Conservation (phyloP, 2,888 invertebrate genomes). For the Phengaris arion region DNA sequence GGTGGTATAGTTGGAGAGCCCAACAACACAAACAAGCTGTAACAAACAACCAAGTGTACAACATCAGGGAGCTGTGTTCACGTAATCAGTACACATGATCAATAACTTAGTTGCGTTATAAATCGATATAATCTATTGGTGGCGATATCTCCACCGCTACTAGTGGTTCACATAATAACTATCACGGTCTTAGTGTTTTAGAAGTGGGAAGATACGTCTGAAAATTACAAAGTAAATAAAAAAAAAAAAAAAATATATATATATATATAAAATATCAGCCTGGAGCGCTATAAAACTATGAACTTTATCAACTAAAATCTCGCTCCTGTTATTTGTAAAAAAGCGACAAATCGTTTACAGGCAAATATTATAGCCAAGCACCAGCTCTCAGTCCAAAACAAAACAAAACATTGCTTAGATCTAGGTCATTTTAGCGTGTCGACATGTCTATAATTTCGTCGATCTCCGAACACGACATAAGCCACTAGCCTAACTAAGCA, state of each 20-base stretch:
- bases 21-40: constrained; percentile 8
- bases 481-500: constrained; percentile 38
- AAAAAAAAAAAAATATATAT: background rate
- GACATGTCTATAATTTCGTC: background rate
- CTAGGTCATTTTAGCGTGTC: background rate
- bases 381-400: background rate
- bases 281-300: too few relatives aligned
- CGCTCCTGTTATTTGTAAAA: too few relatives aligned
- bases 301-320: too few relatives aligned
- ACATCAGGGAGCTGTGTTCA: constrained; percentile 31
- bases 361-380: too few relatives aligned
- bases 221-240: background rate
- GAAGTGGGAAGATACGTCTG: background rate
- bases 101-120: constrained; percentile 46
- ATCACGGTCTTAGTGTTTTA: constrained; percentile 44
- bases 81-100: constrained; percentile 46
- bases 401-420: background rate
- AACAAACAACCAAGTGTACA: constrained; percentile 11
- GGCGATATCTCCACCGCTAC: constrained; percentile 17
- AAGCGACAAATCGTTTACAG: too few relatives aligned
- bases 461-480: background rate
- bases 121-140: constrained; percentile 47
- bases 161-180: constrained; percentile 28
- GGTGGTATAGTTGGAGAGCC: too few relatives aligned
- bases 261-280: too few relatives aligned